Evolutionary conservation across 2,888 invertebrate genomes (phyloP), one percentile per base, ranked within the genome.

Genomic region (Lithosia quadra): DNA sequence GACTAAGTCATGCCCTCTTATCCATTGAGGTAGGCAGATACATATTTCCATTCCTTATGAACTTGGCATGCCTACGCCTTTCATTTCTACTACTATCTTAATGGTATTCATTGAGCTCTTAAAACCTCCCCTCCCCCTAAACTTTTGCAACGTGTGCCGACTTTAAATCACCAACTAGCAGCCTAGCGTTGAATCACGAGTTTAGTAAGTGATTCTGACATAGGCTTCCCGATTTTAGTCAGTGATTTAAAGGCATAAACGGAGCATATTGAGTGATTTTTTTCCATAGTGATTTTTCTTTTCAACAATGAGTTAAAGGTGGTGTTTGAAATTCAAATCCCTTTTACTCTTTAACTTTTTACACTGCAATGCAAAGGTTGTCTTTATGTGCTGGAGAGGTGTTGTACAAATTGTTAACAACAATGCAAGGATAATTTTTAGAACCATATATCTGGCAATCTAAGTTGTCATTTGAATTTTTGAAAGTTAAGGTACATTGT

Each of bases 401-500:
- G 2, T 7, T 18, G 7, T 18, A 43, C 18, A 43, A 43, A n/a
- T 49, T 49, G 49, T n/a, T 43, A 7, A 49, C 18, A 43, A 43
- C 18, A 36, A 13, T 36, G 36, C 13, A 10, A 36, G 11, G 2
- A 36, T 34, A 18, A n/a, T n/a, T 18, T 43, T 49, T 49, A 8
- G 49, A 18, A 49, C 49, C 18, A n/a, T 5, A 49, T 49, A n/a
- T 49, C 18, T 49, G n/a, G 18, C 5, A 43, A 49, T 49, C 8
- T n/a, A 49, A n/a, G 49, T 49, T 49, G 49, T 49, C 49, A 49
- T 49, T 49, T 49, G n/a, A 49, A n/a, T n/a, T 18, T n/a, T 49
- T 18, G 18, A n/a, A 49, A 49, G 49, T 49, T 49, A 49, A 49
- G 49, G 49, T 24, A 61, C 61, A 24, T 49, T 49, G 49, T 49